Evolutionary conservation across 2,888 invertebrate species (phyloP).

Genomic region (Andrena hattorfiana): DNA sequence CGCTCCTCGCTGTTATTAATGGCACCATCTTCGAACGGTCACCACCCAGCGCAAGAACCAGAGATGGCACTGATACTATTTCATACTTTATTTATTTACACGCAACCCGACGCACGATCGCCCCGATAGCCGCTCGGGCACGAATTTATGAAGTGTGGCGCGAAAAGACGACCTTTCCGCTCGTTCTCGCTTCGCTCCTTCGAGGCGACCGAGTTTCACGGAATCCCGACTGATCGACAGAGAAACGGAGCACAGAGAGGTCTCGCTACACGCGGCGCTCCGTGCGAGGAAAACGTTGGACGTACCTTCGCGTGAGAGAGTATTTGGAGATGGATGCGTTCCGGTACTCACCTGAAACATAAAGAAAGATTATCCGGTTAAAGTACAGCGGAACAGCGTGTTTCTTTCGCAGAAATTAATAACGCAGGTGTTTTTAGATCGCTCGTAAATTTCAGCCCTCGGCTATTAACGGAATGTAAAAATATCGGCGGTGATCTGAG

Average conservation of each 20-base stretch:
- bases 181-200: slow-evolving; percentile 26
- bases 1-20: slow-evolving; percentile 72
- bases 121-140: slow-evolving; percentile 66
- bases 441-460: background rate
- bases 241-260: slow-evolving; percentile 4
- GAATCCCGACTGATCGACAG: slow-evolving; percentile 39
- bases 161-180: slow-evolving; percentile 56
- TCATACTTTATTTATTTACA: slow-evolving; percentile 78
- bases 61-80: slow-evolving; percentile 76
- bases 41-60: slow-evolving; percentile 68
- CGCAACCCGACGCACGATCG: slow-evolving; percentile 72
- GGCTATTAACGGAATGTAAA: slow-evolving; percentile 17
- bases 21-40: slow-evolving; percentile 72
- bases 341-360: slow-evolving; percentile 74
- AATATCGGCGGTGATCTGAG: background rate
- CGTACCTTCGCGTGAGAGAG: background rate
- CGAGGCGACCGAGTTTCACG: background rate
- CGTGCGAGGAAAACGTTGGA: background rate
- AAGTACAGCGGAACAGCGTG: background rate
- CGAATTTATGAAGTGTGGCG: slow-evolving; percentile 75
- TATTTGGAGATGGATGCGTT: background rate
- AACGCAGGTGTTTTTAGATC: background rate
- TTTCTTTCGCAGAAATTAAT: background rate
- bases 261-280: background rate
- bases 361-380: slow-evolving; percentile 39